Evolutionary conservation across 2,888 invertebrate species (phyloP).

Genomic region (Perdita meconis): DNA sequence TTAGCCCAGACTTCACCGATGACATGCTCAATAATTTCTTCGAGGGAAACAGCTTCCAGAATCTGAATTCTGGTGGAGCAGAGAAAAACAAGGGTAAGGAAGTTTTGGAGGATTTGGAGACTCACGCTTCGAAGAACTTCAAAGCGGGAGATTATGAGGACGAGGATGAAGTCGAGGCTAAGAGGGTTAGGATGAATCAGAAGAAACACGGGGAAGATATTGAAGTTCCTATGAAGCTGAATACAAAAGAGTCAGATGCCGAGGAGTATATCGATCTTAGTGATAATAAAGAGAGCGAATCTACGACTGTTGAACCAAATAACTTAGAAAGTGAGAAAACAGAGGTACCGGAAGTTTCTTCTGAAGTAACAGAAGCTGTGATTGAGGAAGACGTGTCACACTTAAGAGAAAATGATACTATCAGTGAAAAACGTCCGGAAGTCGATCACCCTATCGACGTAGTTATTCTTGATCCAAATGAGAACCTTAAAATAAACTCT

Average conservation of each 20-base stretch:
- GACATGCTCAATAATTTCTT: conserved; percentile 16
- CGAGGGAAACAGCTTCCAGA: neutral
- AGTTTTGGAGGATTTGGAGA: conserved; percentile 48
- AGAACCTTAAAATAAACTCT: conserved; percentile 48
- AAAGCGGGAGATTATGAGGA: conserved; percentile 29
- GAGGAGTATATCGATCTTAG: conserved; percentile 45
- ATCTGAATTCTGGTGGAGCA: neutral
- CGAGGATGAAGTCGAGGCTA: neutral
- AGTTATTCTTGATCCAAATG: conserved; percentile 49
- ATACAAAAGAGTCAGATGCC: conserved; percentile 36
- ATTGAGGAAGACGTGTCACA: neutral
- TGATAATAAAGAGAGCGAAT: neutral
- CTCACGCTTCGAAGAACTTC: conserved; percentile 52
- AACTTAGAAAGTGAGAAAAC: neutral
- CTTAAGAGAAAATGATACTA: neutral
- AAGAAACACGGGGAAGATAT: conserved; percentile 21
- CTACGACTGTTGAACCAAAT: neutral
- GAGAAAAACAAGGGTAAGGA: neutral
- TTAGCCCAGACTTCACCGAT: conserved; percentile 38
- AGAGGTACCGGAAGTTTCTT: neutral
- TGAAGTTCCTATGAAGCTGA: neutral
- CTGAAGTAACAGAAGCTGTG: conserved; percentile 27
- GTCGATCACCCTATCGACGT: conserved; percentile 32
- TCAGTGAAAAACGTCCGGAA: conserved; percentile 5
- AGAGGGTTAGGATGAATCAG: neutral